These are phyloP conservation scores for Oligia fasciuncula DNA, from an alignment of 2,888 invertebrate genomes.

Conservation along the genomic window DNA sequence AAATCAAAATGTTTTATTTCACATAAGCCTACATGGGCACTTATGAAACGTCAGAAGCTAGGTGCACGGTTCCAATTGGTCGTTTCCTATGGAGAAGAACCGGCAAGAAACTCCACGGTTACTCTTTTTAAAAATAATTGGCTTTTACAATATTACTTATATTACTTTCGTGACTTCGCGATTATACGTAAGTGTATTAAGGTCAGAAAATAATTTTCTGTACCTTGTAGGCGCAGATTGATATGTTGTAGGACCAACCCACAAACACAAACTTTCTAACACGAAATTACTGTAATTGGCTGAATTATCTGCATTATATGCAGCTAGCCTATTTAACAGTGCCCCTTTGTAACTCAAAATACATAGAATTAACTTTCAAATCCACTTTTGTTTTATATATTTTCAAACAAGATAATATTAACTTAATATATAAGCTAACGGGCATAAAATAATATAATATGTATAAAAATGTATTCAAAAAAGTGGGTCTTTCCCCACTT, in stretches of 20 bases:
- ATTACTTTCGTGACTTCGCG: conserved; percentile 23
- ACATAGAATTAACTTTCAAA: conserved; percentile 15
- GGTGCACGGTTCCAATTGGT: no score
- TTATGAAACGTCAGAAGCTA: no score
- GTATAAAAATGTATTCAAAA: no score
- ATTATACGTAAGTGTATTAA: conserved; percentile 29
- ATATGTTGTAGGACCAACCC: conserved; percentile 40
- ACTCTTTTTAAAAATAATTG: no score
- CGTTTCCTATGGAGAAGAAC: no score
- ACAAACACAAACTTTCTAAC: conserved; percentile 54
- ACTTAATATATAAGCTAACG: no score
- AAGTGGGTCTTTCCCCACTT: no score
- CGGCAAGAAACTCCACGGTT: no score
- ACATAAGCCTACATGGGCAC: no score
- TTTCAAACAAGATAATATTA: background rate
- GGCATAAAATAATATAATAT: no score
- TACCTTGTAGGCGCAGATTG: conserved; percentile 43
- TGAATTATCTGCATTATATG: conserved; percentile 39
- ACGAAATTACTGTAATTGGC: conserved; percentile 46
- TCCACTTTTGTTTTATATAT: background rate
- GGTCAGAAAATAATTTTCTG: conserved; percentile 31
- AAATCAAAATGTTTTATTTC: no score
- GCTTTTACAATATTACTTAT: no score
- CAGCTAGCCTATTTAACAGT: conserved; percentile 30
- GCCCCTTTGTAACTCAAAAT: conserved; percentile 12